Evolutionary conservation across 2,888 invertebrate genomes (phyloP).

Genomic region (Leucoma salicis): DNA sequence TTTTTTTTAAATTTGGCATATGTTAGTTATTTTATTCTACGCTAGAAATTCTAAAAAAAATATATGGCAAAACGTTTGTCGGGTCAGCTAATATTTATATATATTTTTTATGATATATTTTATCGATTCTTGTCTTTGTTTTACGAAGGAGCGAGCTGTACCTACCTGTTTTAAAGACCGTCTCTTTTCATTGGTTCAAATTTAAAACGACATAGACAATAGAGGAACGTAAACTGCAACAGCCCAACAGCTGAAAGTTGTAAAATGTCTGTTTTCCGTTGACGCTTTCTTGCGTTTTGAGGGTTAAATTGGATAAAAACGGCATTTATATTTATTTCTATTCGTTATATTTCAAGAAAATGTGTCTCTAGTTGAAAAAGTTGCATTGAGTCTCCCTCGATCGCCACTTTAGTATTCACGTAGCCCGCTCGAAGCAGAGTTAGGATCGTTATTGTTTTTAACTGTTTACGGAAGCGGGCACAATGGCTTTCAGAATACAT

Average conservation of each 20-base stretch:
- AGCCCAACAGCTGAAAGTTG: slow-evolving; percentile 46
- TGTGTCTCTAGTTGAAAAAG: slow-evolving; percentile 44
- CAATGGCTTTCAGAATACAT: slow-evolving; percentile 90
- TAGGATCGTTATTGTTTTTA: slow-evolving; percentile 36
- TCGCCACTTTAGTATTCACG: slow-evolving; percentile 46
- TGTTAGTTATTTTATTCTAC: too few species aligned
- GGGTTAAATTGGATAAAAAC: slow-evolving; percentile 58
- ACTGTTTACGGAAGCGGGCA: slow-evolving; percentile 66
- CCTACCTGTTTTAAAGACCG: too few species aligned
- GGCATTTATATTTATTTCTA: slow-evolving; percentile 44
- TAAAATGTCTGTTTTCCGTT: slow-evolving; percentile 78
- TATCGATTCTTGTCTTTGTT: too few species aligned
- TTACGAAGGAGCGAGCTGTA: too few species aligned
- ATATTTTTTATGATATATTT: too few species aligned
- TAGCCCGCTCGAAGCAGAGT: slow-evolving; percentile 43
- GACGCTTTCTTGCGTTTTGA: slow-evolving; percentile 61
- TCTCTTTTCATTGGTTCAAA: slow-evolving; percentile 62
- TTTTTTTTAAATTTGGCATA: too few species aligned
- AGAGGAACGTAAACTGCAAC: slow-evolving; percentile 68
- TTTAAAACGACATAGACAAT: slow-evolving; percentile 65
- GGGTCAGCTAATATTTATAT: too few species aligned
- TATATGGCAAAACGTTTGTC: too few species aligned
- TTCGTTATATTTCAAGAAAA: slow-evolving; percentile 53
- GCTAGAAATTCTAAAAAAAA: too few species aligned
- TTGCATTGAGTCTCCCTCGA: slow-evolving; percentile 45